A percentile compares a stretch with the other conserved stretches of the same genome.
phyloP scores from a whole-genome alignment of 2,113 vertebrate genomes.

The Megaceryle torquata region DNA sequence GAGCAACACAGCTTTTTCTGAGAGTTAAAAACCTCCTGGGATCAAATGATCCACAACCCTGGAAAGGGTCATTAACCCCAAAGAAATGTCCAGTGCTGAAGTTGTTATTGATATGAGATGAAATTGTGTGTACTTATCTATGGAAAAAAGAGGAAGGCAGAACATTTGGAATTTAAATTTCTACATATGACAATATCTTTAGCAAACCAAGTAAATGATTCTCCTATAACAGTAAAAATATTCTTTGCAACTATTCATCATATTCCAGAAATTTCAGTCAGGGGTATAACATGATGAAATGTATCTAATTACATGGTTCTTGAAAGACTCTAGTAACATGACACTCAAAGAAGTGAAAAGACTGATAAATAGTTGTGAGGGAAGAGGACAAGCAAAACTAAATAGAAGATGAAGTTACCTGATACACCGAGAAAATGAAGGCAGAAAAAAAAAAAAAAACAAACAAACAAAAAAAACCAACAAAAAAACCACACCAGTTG shows the following conservation, averaged over 20 bases:
- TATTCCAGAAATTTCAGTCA: not conserved
- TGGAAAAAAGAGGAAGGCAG: not conserved
- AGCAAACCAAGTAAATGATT: not conserved
- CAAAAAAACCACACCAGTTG: not conserved
- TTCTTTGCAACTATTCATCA: not conserved
- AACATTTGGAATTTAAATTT: not conserved
- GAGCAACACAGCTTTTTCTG: not conserved
- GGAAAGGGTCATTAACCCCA: not conserved
- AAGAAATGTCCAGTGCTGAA: not conserved
- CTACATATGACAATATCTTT: not conserved
- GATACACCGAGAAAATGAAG: not conserved
- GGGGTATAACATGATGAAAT: not conserved
- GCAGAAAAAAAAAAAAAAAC: not conserved
- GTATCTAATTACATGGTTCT: not conserved
- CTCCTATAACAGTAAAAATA: not conserved
- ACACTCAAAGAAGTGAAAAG: not conserved
- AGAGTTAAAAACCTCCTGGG: not conserved
- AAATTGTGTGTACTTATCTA: not conserved
- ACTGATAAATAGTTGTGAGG: not conserved
- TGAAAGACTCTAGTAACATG: not conserved
- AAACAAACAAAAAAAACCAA: too few species aligned
- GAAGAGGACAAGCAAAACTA: not conserved
- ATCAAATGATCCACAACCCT: not conserved
- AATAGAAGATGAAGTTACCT: not conserved
- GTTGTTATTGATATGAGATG: not conserved